phyloP scores from a whole-genome alignment of 2,797 vertebrate species.

The Fistularia commersonii region DNA sequence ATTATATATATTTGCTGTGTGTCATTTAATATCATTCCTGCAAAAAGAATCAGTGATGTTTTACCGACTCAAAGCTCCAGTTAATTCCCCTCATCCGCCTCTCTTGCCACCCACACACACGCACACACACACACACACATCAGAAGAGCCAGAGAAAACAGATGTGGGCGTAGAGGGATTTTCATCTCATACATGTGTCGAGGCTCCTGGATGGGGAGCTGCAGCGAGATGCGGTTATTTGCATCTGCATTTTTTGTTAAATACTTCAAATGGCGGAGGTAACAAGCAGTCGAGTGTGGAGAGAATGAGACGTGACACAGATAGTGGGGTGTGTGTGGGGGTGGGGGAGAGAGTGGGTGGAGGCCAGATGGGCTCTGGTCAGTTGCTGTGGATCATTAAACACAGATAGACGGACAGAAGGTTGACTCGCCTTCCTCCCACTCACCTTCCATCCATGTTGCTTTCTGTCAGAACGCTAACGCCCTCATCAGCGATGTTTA shows the following conservation, averaged over 20 bases:
- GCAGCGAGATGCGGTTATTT: too few relatives aligned
- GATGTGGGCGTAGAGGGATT: conserved; percentile 27
- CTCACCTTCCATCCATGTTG: conserved; percentile 28
- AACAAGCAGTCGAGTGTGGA: too few relatives aligned
- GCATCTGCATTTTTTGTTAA: too few relatives aligned
- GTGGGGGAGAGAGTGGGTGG: conserved; percentile 17
- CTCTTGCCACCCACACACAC: neutral
- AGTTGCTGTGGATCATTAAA: conserved; percentile 64
- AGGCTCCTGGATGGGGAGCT: too few relatives aligned
- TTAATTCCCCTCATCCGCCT: conserved; percentile 30
- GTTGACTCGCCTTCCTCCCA: conserved; percentile 53
- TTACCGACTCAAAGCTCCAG: conserved; percentile 1
- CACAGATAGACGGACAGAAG: conserved; percentile 63
- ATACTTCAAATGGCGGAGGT: too few relatives aligned
- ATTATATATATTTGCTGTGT: neutral
- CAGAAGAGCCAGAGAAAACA: conserved; percentile 23
- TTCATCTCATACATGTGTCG: conserved; percentile 13
- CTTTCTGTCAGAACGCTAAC: neutral
- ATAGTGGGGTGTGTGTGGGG: too few relatives aligned
- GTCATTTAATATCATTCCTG: neutral
- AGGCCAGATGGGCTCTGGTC: conserved; percentile 59
- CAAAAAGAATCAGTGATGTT: conserved; percentile 15
- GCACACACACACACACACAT: neutral
- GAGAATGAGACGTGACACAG: too few relatives aligned
- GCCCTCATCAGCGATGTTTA: neutral